Conservation (phyloP, 2,888 invertebrate species). For the Luperina nickerlii region DNA sequence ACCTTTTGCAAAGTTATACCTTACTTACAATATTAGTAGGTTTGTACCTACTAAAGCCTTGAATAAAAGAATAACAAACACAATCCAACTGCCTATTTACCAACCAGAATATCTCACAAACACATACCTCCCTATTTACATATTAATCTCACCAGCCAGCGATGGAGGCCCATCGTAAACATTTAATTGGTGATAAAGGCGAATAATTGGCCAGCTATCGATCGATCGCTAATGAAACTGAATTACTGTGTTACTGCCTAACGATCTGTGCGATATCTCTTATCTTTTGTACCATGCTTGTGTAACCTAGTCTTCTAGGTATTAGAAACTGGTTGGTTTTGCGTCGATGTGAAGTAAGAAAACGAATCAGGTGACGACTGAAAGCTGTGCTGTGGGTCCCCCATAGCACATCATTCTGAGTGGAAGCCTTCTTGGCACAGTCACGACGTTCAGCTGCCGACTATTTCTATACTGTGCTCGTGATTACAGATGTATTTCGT, state of each 20-base stretch:
- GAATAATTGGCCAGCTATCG: constrained; percentile 85
- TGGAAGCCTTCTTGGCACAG: background rate
- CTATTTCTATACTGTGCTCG: background rate
- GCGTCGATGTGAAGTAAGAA: background rate
- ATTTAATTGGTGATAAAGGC: constrained; percentile 86
- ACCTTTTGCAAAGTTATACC: background rate
- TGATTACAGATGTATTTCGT: background rate
- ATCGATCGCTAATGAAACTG: constrained; percentile 83
- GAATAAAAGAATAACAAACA: background rate
- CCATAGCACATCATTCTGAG: background rate
- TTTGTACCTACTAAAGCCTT: background rate
- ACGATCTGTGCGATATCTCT: constrained; percentile 78
- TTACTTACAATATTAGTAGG: background rate
- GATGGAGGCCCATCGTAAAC: constrained; percentile 82
- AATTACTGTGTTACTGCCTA: constrained; percentile 79
- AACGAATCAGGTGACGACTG: background rate
- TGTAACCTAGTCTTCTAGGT: constrained; percentile 46
- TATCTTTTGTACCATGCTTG: constrained; percentile 64
- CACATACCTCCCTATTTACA: constrained; percentile 63
- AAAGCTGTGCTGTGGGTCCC: background rate
- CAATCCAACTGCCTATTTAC: constrained; percentile 2
- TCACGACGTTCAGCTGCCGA: background rate
- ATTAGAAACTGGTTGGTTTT: background rate
- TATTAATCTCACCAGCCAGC: constrained; percentile 72
- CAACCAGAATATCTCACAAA: constrained; percentile 37